These are phyloP conservation scores for Cercopithecus neglectus DNA, from an alignment of 2,797 vertebrate species.

Conservation along the genomic window DNA sequence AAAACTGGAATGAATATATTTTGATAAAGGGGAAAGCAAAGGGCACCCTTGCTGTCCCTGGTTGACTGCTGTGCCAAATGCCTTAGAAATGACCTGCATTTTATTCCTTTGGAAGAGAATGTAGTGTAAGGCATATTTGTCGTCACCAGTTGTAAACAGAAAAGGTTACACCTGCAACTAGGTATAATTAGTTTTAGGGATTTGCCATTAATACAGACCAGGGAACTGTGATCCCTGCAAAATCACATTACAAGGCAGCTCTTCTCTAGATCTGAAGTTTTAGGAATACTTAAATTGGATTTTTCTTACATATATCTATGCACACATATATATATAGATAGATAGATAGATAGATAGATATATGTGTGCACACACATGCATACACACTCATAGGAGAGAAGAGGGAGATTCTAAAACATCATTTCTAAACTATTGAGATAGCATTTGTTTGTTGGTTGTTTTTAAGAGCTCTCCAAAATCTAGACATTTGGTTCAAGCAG, in stretches of 20 bases:
- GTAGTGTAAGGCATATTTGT: slow-evolving; percentile 39
- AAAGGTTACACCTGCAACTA: slow-evolving; percentile 43
- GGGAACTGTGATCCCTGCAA: neutral
- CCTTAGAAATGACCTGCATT: slow-evolving; percentile 68
- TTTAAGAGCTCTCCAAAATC: slow-evolving; percentile 11
- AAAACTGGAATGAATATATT: slow-evolving; percentile 93
- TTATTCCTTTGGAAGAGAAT: slow-evolving; percentile 72
- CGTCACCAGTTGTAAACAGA: slow-evolving; percentile 66
- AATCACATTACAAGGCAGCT: neutral
- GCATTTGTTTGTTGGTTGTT: neutral
- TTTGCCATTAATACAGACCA: neutral
- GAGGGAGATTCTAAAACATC: neutral
- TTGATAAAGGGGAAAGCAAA: slow-evolving; percentile 80
- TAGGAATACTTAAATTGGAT: neutral
- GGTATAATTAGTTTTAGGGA: neutral
- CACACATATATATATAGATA: too few species aligned
- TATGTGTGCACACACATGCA: too few species aligned
- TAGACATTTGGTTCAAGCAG: neutral
- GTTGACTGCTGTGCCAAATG: slow-evolving; percentile 63
- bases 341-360: neutral
- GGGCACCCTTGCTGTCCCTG: slow-evolving; percentile 72
- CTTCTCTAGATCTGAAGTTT: neutral
- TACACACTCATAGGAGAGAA: neutral
- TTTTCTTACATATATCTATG: neutral
- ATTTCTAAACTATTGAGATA: neutral